Conservation (phyloP, 1,140 invertebrate species). For the Leucophenga varia region DNA sequence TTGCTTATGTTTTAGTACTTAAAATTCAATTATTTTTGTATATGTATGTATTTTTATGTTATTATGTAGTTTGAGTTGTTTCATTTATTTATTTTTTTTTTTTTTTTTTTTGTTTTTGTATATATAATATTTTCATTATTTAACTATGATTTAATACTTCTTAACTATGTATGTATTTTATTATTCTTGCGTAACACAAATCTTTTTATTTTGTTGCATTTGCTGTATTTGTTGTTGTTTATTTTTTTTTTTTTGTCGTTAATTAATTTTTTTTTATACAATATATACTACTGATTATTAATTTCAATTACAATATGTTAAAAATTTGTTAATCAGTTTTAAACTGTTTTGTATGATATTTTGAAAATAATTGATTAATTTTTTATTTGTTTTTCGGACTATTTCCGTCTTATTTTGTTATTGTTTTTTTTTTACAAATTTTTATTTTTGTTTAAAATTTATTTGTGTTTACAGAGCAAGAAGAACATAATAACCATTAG, state of each 20-base stretch:
- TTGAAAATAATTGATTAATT: slow-evolving; percentile 20
- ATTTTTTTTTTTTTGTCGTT: too few species aligned
- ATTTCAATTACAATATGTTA: too few species aligned
- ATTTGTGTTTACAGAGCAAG: slow-evolving; percentile 36
- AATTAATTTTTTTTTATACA: too few species aligned
- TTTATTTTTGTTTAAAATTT: slow-evolving; percentile 28
- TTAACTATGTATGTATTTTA: slow-evolving; percentile 35
- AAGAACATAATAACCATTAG: slow-evolving; percentile 42
- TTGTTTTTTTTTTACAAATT: slow-evolving; percentile 12
- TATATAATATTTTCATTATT: slow-evolving; percentile 26
- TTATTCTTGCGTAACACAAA: too few species aligned
- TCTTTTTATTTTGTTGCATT: slow-evolving; percentile 25
- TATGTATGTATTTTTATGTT: slow-evolving; percentile 11
- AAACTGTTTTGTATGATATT: too few species aligned
- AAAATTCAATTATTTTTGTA: slow-evolving; percentile 18
- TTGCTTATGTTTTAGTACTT: slow-evolving; percentile 43
- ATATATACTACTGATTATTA: too few species aligned
- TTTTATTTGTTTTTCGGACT: slow-evolving; percentile 39
- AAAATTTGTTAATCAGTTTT: too few species aligned
- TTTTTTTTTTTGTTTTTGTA: slow-evolving; percentile 12
- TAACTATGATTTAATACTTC: slow-evolving; percentile 44
- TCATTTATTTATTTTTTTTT: not conserved
- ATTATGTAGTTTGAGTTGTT: slow-evolving; percentile 6
- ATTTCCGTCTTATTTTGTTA: too few species aligned
- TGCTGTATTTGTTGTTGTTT: too few species aligned